Conservation (phyloP, 2,888 invertebrate genomes). For the Ophion costatus region DNA sequence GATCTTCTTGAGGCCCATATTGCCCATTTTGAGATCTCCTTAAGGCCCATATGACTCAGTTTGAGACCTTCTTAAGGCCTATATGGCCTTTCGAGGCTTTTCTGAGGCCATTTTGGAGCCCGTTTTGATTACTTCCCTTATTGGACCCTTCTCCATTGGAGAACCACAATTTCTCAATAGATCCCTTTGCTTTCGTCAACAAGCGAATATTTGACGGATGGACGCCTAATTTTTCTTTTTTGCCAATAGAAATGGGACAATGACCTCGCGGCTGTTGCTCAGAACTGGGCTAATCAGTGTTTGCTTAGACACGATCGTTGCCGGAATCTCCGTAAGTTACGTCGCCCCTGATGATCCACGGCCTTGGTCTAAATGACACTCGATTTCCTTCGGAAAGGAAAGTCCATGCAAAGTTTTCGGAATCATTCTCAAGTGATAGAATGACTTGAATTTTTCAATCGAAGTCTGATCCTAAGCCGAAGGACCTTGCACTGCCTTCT, state of each 20-base stretch:
- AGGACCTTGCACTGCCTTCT: too few relatives aligned
- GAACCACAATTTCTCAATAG: background rate
- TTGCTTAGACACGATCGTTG: constrained; percentile 81
- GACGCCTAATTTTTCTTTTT: background rate
- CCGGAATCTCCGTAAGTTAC: constrained; percentile 77
- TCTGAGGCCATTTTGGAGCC: background rate
- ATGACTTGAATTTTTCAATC: too few relatives aligned
- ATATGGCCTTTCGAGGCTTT: background rate
- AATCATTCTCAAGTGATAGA: too few relatives aligned
- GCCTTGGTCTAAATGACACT: too few relatives aligned
- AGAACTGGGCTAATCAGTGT: constrained; percentile 84
- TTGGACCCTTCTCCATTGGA: background rate
- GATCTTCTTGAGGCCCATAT: too few relatives aligned
- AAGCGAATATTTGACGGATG: background rate
- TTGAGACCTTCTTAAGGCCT: too few relatives aligned
- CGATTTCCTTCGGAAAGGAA: background rate
- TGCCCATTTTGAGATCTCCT: too few relatives aligned
- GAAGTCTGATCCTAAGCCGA: too few relatives aligned
- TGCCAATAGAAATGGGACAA: constrained; percentile 74
- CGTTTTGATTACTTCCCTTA: background rate
- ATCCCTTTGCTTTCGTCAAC: background rate
- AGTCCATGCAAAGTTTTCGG: too few relatives aligned
- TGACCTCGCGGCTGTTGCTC: constrained; percentile 82
- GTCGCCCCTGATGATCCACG: background rate
- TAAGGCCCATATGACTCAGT: too few relatives aligned